Evolutionary conservation across 2,113 vertebrate genomes (phyloP), one percentile per base, ranked within the genome.

Genomic region (Numenius arquata): DNA sequence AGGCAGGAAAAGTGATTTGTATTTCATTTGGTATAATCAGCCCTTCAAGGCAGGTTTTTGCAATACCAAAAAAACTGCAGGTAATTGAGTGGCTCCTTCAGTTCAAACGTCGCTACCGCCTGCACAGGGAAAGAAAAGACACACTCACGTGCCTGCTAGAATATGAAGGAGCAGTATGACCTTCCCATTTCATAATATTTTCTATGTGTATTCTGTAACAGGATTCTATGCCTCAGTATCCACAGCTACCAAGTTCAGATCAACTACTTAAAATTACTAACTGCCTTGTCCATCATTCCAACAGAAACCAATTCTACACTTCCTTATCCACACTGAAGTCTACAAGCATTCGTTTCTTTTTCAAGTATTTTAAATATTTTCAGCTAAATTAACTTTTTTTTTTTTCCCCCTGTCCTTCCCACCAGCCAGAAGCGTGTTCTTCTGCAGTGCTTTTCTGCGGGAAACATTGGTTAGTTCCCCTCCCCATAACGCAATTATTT

Each of bases 31-130:
- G 7, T 5, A 52, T 12, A 11, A 52, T 19, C 58, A 68, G 47
- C 48, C 61, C 48, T 63, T 55, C 34, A 41, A 90, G 63, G 67
- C 22, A 73, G 50, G 55, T 25, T 83, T 76, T 26, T 76, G 59
- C 68, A 52, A 32, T 2, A 59, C 0, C 4, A 66, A 27, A 89
- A 88, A n/a, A 26, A 6, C 52, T 10, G 29, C 18, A 83, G 38
- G 75, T 80, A 93, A 93, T 50, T 86, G 79, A 84, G 93, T 93
- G 94, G 84, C 94, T 77, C 88, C 85, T 95, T 70, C 58, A 74
- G 88, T 84, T 83, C 88, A 19, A 66, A 6, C 11, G 0, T 1
- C 56, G 74, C 58, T 52, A 30, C 56, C 55, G 15, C 2, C 1
- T 88, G 19, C 74, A 32, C 0, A 73, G 84, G 52, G 43, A 80